Evolutionary conservation across 2,888 invertebrate genomes (phyloP).

Genomic region (Spilarctia lutea): DNA sequence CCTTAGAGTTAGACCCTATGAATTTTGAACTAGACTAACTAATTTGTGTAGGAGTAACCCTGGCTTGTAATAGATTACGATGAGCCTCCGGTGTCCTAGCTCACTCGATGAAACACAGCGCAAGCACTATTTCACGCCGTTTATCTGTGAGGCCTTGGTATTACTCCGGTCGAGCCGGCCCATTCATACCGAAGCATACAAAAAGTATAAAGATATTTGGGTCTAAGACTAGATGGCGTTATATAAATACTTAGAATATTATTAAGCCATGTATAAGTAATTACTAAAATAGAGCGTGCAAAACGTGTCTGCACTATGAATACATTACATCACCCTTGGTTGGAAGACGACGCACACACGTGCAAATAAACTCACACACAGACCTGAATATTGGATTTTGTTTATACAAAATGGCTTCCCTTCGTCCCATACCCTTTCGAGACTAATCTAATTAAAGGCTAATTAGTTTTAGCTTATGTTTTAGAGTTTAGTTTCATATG

Average conservation of each 20-base stretch:
- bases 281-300: neutral
- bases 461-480: slow-evolving; percentile 51
- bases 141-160: too few species aligned
- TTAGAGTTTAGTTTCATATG: neutral
- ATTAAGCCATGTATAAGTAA: neutral
- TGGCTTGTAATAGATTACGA: too few species aligned
- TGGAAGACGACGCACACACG: slow-evolving; percentile 51
- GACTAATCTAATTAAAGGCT: slow-evolving; percentile 57
- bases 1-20: too few species aligned
- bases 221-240: too few species aligned
- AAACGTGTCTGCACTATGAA: slow-evolving; percentile 48
- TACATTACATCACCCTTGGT: slow-evolving; percentile 60
- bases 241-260: neutral
- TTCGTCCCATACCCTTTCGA: slow-evolving; percentile 54
- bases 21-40: too few species aligned
- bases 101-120: too few species aligned
- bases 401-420: slow-evolving; percentile 78
- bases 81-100: too few species aligned
- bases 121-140: too few species aligned
- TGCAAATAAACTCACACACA: slow-evolving; percentile 51
- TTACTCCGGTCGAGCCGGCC: too few species aligned
- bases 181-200: too few species aligned
- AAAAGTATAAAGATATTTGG: too few species aligned
- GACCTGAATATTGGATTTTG: slow-evolving; percentile 78
- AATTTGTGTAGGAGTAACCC: too few species aligned